A percentile compares a stretch with the other conserved stretches of the same genome.
Conservation (phyloP, 2,113 vertebrate genomes). For the Mungos mungo region DNA sequence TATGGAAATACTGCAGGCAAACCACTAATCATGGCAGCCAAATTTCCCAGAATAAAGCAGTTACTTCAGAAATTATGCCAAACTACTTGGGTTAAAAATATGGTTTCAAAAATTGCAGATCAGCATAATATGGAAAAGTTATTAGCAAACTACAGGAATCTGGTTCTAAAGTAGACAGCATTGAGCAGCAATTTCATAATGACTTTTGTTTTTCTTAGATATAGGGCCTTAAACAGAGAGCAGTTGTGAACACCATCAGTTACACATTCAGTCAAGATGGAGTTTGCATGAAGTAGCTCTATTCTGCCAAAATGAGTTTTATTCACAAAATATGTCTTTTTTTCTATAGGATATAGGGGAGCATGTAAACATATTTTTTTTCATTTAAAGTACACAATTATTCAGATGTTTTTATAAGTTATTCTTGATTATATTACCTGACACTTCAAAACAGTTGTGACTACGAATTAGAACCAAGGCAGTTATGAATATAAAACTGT, state of each 20-base stretch:
- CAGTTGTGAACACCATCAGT: background rate
- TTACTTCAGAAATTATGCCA: constrained; percentile 51
- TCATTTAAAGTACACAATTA: background rate
- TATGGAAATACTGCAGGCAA: constrained; percentile 58
- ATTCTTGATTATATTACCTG: background rate
- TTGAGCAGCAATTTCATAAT: background rate
- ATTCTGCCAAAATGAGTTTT: background rate
- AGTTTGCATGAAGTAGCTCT: background rate
- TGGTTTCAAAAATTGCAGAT: constrained; percentile 37
- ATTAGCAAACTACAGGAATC: constrained; percentile 33
- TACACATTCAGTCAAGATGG: background rate
- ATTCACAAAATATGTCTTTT: background rate
- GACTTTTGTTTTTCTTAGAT: background rate
- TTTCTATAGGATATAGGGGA: background rate
- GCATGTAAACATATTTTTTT: background rate
- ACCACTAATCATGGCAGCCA: constrained; percentile 65
- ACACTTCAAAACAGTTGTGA: background rate
- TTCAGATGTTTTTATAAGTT: background rate
- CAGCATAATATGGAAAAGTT: constrained; percentile 51
- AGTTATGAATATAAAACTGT: background rate
- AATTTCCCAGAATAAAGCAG: constrained; percentile 66
- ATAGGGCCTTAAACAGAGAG: background rate
- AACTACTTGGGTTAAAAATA: constrained; percentile 21
- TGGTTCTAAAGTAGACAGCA: background rate
- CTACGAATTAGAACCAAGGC: background rate